These are phyloP conservation scores for Drosophila kikkawai DNA, from an alignment of 1,140 invertebrate species.

Conservation along the genomic window DNA sequence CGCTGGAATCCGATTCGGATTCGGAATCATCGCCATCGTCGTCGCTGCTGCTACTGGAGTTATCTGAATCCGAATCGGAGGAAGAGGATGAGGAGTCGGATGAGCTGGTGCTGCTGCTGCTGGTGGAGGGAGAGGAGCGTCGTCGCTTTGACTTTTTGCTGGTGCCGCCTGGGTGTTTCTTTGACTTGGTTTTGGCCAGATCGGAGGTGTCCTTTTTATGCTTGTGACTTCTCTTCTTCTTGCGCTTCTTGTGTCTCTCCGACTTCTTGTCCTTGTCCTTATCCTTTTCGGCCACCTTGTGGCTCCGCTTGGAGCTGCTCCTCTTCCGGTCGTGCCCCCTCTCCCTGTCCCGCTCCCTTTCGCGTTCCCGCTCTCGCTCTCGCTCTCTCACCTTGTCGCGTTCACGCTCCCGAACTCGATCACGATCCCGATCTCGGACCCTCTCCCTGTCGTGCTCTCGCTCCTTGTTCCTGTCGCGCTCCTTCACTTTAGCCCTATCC, in stretches of 20 bases:
- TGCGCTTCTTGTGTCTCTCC: slow-evolving; percentile 69
- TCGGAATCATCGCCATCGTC: slow-evolving; percentile 27
- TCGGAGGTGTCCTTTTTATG: slow-evolving; percentile 52
- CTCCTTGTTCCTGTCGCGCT: not conserved
- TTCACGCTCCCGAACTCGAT: not conserved
- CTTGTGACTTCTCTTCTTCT: slow-evolving; percentile 59
- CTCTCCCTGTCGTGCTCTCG: slow-evolving; percentile 21
- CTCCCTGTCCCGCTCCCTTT: slow-evolving; percentile 3
- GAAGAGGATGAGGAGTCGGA: slow-evolving; percentile 30
- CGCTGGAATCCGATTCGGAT: slow-evolving; percentile 76
- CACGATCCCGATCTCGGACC: not conserved
- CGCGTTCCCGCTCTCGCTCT: not conserved
- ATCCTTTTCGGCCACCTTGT: slow-evolving; percentile 20
- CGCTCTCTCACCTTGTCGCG: not conserved
- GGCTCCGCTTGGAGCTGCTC: slow-evolving; percentile 40
- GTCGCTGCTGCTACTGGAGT: slow-evolving; percentile 18
- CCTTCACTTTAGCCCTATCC: slow-evolving; percentile 9
- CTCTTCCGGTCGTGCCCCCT: slow-evolving; percentile 14
- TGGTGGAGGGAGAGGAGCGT: slow-evolving; percentile 51
- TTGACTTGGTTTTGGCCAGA: slow-evolving; percentile 37
- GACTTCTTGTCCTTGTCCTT: slow-evolving; percentile 57
- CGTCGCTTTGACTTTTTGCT: slow-evolving; percentile 68
- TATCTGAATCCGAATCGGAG: slow-evolving; percentile 34
- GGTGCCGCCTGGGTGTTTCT: slow-evolving; percentile 40
- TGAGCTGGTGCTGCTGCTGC: slow-evolving; percentile 16